phyloP scores from a whole-genome alignment of 2,888 invertebrate genomes.

The Lithophane socia region DNA sequence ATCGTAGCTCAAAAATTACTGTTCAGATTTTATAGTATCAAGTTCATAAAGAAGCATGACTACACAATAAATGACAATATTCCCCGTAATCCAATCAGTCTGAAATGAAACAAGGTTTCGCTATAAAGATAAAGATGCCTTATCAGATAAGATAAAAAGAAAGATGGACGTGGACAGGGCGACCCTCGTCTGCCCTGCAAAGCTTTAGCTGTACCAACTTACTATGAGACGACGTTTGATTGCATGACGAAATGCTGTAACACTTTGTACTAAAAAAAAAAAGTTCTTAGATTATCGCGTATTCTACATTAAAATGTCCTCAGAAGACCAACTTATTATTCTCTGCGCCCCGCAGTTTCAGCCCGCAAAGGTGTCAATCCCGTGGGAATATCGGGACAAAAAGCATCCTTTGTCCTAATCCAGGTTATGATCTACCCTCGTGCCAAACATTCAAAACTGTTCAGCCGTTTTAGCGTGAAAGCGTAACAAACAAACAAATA shows the following conservation, averaged over 20 bases:
- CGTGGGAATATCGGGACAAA: too few relatives aligned
- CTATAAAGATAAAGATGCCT: constrained; percentile 54
- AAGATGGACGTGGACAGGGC: constrained; percentile 59
- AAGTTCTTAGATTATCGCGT: neutral
- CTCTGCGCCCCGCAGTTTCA: too few relatives aligned
- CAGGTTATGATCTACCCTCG: too few relatives aligned
- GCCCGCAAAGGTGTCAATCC: too few relatives aligned
- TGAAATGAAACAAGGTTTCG: constrained; percentile 49
- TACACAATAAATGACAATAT: neutral
- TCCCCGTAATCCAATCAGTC: constrained; percentile 46
- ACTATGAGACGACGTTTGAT: constrained; percentile 40
- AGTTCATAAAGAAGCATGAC: neutral
- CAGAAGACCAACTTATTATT: neutral
- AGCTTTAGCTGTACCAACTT: constrained; percentile 36
- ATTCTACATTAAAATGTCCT: neutral
- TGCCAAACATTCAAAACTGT: too few relatives aligned
- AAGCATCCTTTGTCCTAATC: too few relatives aligned
- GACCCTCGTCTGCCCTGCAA: constrained; percentile 59
- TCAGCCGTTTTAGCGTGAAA: too few relatives aligned
- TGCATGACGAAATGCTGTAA: constrained; percentile 23
- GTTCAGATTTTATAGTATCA: too few relatives aligned
- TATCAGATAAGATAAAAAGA: constrained; percentile 62
- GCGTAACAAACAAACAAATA: too few relatives aligned
- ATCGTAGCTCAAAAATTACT: too few relatives aligned
- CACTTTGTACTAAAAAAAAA: neutral